phyloP scores from a whole-genome alignment of 2,888 invertebrate genomes.

The Hoplodrina blanda region DNA sequence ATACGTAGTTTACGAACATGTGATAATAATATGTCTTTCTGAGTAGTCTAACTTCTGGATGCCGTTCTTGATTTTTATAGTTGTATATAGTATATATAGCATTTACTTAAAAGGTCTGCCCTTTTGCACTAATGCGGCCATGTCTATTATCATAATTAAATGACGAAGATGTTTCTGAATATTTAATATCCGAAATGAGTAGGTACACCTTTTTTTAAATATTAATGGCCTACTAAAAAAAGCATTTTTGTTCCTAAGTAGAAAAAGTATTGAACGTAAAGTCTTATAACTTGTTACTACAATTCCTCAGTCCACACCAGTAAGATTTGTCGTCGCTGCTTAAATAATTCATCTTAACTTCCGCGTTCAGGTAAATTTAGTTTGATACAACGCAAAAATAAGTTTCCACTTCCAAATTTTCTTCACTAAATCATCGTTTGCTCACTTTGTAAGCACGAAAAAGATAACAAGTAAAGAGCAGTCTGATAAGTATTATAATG shows the following conservation, averaged over 20 bases:
- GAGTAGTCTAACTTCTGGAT: not conserved
- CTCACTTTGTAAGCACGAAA: constrained; percentile 13
- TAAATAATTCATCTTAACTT: constrained; percentile 18
- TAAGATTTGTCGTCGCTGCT: not conserved
- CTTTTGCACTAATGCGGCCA: constrained; percentile 2
- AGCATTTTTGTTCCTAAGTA: not conserved
- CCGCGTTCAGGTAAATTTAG: constrained; percentile 6
- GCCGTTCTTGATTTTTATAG: constrained; percentile 2
- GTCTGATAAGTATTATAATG: constrained; percentile 64
- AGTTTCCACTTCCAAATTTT: constrained; percentile 14
- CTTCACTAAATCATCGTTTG: constrained; percentile 5
- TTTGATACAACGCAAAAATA: constrained; percentile 12
- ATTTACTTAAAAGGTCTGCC: not conserved
- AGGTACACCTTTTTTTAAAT: not conserved
- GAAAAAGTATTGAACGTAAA: not conserved
- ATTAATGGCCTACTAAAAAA: not conserved
- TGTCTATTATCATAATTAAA: not conserved
- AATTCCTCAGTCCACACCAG: not conserved
- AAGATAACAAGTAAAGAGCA: constrained; percentile 38
- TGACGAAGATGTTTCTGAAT: not conserved
- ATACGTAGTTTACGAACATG: no score
- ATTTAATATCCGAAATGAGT: not conserved
- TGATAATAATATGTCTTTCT: no score
- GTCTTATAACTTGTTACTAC: not conserved
- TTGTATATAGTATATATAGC: not conserved